Evolutionary conservation across 2,113 vertebrate species (phyloP), one percentile per base, ranked within the genome.

Genomic region (Mixornis gularis): DNA sequence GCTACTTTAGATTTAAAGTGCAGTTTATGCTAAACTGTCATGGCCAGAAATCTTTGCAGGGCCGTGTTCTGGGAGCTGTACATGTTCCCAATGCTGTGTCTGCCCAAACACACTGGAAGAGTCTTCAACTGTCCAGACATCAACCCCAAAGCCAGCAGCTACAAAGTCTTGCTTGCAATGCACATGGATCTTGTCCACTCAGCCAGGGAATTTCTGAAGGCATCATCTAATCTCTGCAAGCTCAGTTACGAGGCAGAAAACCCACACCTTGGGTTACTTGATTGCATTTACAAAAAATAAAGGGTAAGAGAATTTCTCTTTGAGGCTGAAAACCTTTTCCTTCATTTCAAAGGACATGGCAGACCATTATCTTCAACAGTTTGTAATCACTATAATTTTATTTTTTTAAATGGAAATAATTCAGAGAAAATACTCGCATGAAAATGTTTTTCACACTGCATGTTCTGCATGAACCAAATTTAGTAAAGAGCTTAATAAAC

Each of bases 141-240:
- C 14, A 51, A 6, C 22, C 34, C 48, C 15, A 82, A 34, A 25
- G 7, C 6, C 20, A 48, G n/a, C 44, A 64, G 38, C 5, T 40
- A 34, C 25, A n/a, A 44, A 53, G 29, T 4, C 41, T 20, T 52
- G 12, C 56, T 30, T 44, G 27, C 6, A 20, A 36, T 40, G 7
- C 12, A 55, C 18, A 1, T 0, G 3, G 1, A 27, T 20, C 9
- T 73, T 25, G 3, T 22, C 30, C 12, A 16, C 19, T 44, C 69
- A 58, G 26, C 18, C 64, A 24, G 17, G 43, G 32, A 63, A n/a
- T 52, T 87, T 17, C 24, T 7, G 17, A 90, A 63, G 22, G 27
- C 29, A 9, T n/a, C 11, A n/a, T 10, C 9, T 27, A 32, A 34
- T 12, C 21, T 66, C 15, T 62, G 29, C 38, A 63, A 41, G 48